Base-by-base conservation (phyloP, 2,797 vertebrate genomes). In the Enteromius thamalakanensis region DNA sequence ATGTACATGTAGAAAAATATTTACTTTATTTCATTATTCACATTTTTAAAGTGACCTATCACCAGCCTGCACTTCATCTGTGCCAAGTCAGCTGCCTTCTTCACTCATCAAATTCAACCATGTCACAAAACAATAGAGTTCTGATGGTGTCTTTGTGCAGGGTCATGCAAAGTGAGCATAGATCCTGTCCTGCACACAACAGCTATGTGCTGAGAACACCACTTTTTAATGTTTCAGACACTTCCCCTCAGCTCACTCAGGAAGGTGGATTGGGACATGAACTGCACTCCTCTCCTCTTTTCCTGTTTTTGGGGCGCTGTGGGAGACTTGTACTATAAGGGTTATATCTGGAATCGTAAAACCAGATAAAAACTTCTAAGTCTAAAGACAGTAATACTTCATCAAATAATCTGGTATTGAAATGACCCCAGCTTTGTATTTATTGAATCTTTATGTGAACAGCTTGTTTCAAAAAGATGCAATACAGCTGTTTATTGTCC, bases 231-330 rank as follows among this genome's bases (percentile, higher is more conserved):
- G 67, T 83, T 87, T 82, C 84, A 90, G 89, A 91, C 42, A 47
- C 94, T 97, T 97, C 96, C 96, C 94, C 90, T 89, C 89, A 83
- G 88, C 87, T 90, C 89, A 92, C 92, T 95, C 96, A 96, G 97
- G 97, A 98, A 98, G 94, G 90, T 83, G 19, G 88, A 87, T 91
- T 91, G 95, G 95, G 95, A 96, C 96, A 91, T 90, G 88, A 93
- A 94, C 92, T 90, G 91, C 94, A 55, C 65, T 91, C 89, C 89
- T 90, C 89, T 93, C 88, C 87, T 90, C 89, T 93, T 91, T 94
- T 95, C 93, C 94, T 94, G 94, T 94, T 94, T 92, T 91, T 88
- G 17, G 71, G 62, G 68, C 76, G 29, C 9, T 65, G 47, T 58
- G 8, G 64, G 64, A 42, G 34, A 62, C n/a, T 53, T 80, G 4